Conservation (phyloP, 2,888 invertebrate species). For the Cephus nigrinus region DNA sequence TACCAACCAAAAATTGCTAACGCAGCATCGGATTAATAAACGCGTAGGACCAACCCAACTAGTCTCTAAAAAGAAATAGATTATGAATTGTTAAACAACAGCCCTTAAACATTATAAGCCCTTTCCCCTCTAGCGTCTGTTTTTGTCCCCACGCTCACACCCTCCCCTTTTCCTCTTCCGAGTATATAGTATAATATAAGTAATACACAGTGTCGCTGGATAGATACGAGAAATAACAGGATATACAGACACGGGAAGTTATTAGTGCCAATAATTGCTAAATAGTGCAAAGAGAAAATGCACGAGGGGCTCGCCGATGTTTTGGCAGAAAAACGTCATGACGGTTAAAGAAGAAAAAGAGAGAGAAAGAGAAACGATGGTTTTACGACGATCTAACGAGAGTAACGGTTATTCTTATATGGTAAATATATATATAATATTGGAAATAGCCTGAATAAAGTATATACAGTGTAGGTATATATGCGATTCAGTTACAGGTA, state of each 20-base stretch:
- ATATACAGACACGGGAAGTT: not conserved
- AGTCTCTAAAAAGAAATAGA: no score
- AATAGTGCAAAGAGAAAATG: not conserved
- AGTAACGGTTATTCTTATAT: conserved; percentile 23
- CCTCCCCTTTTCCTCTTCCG: no score
- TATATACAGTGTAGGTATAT: not conserved
- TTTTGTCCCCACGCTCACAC: no score
- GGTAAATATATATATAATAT: conserved; percentile 3
- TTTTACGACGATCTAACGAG: conserved; percentile 7
- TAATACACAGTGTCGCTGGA: no score
- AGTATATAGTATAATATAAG: no score
- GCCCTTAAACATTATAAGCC: no score
- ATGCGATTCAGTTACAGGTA: not conserved
- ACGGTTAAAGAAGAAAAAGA: not conserved
- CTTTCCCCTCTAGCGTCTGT: no score
- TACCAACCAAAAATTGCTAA: no score
- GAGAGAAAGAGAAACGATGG: not conserved
- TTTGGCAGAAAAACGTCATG: not conserved
- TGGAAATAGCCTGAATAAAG: conserved; percentile 6
- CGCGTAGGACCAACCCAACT: no score
- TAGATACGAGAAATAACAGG: no score
- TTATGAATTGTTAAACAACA: no score
- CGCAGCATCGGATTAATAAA: no score
- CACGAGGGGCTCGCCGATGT: not conserved
- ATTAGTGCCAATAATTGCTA: not conserved